These are phyloP conservation scores for Notothenia rossii DNA, from an alignment of 2,113 vertebrate species.

Conservation along the genomic window DNA sequence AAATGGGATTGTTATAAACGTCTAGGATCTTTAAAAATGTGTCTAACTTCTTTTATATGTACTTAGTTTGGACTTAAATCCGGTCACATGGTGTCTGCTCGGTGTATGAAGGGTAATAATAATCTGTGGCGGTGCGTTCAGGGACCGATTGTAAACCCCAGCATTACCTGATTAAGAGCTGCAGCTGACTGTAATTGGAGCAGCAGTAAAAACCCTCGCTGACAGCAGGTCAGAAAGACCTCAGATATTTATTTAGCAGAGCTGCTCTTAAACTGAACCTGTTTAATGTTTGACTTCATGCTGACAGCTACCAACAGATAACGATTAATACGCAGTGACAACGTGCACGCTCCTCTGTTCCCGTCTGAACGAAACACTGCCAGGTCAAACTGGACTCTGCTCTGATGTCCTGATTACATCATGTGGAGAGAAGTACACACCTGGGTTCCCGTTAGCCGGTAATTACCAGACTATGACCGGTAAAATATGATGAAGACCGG, in stretches of 20 bases:
- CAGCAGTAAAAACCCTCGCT: conserved; percentile 44
- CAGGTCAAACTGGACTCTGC: conserved; percentile 26
- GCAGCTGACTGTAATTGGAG: conserved; percentile 76
- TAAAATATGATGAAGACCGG: too few species aligned
- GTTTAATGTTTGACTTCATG: not conserved
- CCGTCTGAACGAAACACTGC: not conserved
- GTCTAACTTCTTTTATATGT: too few species aligned
- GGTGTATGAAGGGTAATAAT: conserved; percentile 27
- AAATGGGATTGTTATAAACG: too few species aligned
- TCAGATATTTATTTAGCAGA: conserved; percentile 33
- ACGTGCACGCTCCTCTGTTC: not conserved
- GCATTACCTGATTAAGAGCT: conserved; percentile 79
- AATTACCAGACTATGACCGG: too few species aligned
- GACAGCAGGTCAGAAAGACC: conserved; percentile 55
- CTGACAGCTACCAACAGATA: not conserved
- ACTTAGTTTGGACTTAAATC: too few species aligned
- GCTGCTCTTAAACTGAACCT: not conserved
- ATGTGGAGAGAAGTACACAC: too few species aligned
- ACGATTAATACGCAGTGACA: not conserved
- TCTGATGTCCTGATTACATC: not conserved
- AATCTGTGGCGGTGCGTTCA: conserved; percentile 51
- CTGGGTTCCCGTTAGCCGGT: too few species aligned
- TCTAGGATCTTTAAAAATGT: too few species aligned
- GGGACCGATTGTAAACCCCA: conserved; percentile 60
- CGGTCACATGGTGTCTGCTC: too few species aligned